Evolutionary conservation across 2,888 invertebrate genomes (phyloP).

Genomic region (Vandiemenella viatica): DNA sequence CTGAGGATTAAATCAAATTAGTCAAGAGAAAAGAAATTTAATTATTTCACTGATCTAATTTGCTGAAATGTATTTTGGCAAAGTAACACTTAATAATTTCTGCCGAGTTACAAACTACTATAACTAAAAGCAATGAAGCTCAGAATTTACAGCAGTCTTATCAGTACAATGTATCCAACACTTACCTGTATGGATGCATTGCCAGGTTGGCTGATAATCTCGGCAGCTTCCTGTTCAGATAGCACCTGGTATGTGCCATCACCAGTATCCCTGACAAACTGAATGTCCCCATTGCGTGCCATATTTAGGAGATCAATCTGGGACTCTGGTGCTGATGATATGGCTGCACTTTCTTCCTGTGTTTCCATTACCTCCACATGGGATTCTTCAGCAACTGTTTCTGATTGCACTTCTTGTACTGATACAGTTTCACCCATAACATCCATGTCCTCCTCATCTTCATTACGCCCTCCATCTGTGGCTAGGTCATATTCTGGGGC

Average conservation of each 20-base stretch:
- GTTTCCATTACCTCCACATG: not conserved
- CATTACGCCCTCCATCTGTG: not conserved
- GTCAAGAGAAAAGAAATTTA: too few species aligned
- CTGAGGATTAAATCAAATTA: too few species aligned
- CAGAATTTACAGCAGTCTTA: not conserved
- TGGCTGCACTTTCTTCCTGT: too few species aligned
- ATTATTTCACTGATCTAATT: too few species aligned
- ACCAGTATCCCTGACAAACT: slow-evolving; percentile 29
- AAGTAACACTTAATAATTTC: too few species aligned
- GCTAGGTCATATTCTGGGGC: slow-evolving; percentile 9
- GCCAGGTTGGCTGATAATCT: slow-evolving; percentile 26
- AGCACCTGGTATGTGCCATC: slow-evolving; percentile 30
- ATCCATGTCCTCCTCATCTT: not conserved
- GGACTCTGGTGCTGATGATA: too few species aligned
- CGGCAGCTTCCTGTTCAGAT: slow-evolving; percentile 28
- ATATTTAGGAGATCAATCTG: slow-evolving; percentile 26
- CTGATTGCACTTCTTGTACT: not conserved
- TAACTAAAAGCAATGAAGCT: too few species aligned
- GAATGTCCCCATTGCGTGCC: slow-evolving; percentile 29
- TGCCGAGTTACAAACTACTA: too few species aligned
- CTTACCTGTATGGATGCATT: too few species aligned
- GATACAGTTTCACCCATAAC: not conserved
- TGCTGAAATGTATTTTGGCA: too few species aligned
- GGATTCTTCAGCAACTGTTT: not conserved
- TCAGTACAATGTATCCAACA: slow-evolving; percentile 10